phyloP scores from a whole-genome alignment of 2,888 invertebrate genomes.

The Parnassius apollo region DNA sequence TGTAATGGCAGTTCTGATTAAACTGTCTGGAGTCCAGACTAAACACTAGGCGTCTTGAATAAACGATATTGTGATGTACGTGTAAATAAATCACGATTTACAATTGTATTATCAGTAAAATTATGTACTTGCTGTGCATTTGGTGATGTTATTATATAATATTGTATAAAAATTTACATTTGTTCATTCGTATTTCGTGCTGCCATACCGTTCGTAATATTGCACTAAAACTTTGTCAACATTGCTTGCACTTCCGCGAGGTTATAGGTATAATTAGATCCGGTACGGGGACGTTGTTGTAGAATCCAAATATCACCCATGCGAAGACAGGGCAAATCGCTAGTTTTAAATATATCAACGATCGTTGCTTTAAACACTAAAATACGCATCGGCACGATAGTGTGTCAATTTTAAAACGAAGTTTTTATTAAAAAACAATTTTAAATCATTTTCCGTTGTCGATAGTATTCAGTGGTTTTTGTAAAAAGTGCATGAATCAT shows the following conservation, averaged over 20 bases:
- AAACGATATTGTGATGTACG: conserved; percentile 2
- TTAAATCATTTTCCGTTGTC: conserved; percentile 21
- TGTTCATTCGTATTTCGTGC: no score
- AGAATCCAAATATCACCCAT: no score
- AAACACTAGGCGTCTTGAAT: conserved; percentile 12
- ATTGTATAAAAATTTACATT: no score
- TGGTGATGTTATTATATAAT: neutral
- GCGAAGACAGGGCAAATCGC: no score
- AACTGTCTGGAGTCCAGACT: conserved; percentile 15
- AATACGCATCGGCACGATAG: conserved; percentile 5
- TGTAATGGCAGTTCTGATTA: conserved; percentile 7
- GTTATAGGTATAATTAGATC: no score
- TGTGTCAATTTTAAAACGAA: conserved; percentile 3
- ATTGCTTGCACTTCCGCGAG: no score
- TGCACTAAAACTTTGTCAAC: neutral
- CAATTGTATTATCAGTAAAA: neutral
- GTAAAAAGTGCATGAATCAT: conserved; percentile 14
- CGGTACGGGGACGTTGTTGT: no score
- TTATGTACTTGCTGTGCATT: neutral
- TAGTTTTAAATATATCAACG: neutral
- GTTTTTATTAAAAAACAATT: conserved; percentile 18
- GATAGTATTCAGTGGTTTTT: conserved; percentile 16
- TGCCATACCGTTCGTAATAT: no score
- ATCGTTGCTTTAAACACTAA: conserved; percentile 7
- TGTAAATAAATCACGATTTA: neutral